phyloP scores from a whole-genome alignment of 2,797 vertebrate genomes.

The Synanceia verrucosa region DNA sequence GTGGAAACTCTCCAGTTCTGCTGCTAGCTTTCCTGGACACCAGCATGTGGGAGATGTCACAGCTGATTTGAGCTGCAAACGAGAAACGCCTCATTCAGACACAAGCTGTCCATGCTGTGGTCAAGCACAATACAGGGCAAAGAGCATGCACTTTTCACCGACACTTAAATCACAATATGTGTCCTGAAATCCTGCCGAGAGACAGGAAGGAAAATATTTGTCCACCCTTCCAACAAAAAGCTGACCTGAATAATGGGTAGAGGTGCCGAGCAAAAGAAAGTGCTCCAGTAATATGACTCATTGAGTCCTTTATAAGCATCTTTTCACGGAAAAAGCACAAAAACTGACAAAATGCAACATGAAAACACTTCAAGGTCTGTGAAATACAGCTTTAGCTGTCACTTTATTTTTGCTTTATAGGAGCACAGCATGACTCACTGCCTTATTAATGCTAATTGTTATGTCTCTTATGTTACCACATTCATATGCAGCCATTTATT shows the following conservation, averaged over 20 bases:
- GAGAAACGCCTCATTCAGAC: slow-evolving; percentile 30
- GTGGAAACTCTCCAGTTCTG: slow-evolving; percentile 53
- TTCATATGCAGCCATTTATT: background rate
- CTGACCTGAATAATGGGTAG: slow-evolving; percentile 31
- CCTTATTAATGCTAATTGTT: background rate
- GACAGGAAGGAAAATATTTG: slow-evolving; percentile 28
- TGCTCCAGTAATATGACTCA: slow-evolving; percentile 27
- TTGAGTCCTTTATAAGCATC: slow-evolving; percentile 6
- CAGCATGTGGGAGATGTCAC: slow-evolving; percentile 53
- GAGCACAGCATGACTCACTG: background rate
- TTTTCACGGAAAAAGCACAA: background rate
- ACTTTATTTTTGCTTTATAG: background rate
- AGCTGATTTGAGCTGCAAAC: slow-evolving; percentile 47
- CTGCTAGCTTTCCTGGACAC: slow-evolving; percentile 49
- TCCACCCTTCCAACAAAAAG: background rate
- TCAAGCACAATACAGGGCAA: slow-evolving; percentile 22
- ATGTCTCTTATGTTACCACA: background rate
- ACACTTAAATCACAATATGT: slow-evolving; percentile 21
- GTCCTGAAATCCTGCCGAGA: background rate
- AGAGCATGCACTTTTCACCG: background rate
- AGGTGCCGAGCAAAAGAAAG: slow-evolving; percentile 3
- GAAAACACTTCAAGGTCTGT: background rate
- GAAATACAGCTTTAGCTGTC: background rate
- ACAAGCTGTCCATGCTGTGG: slow-evolving; percentile 10
- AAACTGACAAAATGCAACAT: background rate